A percentile compares a stretch with the other conserved stretches of the same genome.
Conservation (phyloP, 1,140 invertebrate species). For the Sycobia sp. region DNA sequence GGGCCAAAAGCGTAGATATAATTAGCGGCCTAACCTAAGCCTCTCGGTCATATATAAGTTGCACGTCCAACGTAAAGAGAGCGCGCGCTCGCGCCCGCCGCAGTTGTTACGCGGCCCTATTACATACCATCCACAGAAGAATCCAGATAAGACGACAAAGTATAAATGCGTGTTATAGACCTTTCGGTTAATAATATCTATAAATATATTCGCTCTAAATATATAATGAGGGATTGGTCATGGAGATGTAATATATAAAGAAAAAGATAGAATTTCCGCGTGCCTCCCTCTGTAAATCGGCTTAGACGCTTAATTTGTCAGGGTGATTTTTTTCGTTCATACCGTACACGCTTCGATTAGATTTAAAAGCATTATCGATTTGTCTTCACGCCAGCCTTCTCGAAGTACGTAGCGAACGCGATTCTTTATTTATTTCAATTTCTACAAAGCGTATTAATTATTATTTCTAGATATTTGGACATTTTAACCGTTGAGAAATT, state of each 20-base stretch:
- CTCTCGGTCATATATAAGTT: constrained; percentile 19
- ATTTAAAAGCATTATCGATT: no score
- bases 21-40: constrained; percentile 19
- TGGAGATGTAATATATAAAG: no score
- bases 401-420: no score
- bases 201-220: no score
- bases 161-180: no score
- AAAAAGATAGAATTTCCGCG: neutral
- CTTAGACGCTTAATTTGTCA: constrained; percentile 12
- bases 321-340: constrained; percentile 6
- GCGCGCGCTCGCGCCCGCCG: neutral
- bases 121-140: no score
- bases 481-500: no score
- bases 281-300: constrained; percentile 1
- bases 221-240: constrained; percentile 24
- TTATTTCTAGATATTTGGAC: no score
- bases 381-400: no score
- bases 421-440: no score
- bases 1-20: constrained; percentile 27
- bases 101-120: no score
- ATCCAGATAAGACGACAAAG: constrained; percentile 25
- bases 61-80: constrained; percentile 20
- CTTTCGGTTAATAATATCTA: constrained; percentile 18
- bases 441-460: no score
- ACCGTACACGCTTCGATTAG: neutral